These are phyloP conservation scores for Monoplex corrugatus DNA, from an alignment of 2,888 invertebrate genomes.

Conservation along the genomic window DNA sequence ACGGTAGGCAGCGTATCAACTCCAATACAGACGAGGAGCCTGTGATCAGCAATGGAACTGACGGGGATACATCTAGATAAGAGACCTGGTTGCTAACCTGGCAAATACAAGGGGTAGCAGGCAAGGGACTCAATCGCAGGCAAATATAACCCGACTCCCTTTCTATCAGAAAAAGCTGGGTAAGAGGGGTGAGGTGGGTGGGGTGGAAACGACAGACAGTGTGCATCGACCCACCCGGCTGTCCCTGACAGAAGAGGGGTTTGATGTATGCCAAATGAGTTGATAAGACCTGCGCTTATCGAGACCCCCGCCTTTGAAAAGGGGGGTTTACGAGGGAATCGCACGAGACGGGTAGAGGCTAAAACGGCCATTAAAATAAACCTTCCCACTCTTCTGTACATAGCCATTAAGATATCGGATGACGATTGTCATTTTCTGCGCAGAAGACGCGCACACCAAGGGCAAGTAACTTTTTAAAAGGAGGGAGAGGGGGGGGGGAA, in stretches of 20 bases:
- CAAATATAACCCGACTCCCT: too few relatives aligned
- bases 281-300: conserved; percentile 38
- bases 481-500: neutral
- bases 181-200: neutral
- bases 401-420: conserved; percentile 44
- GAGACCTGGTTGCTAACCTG: too few relatives aligned
- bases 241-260: neutral
- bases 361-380: conserved; percentile 43
- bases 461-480: neutral
- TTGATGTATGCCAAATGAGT: conserved; percentile 43
- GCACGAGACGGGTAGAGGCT: conserved; percentile 38
- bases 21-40: neutral
- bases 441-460: neutral
- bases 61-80: neutral
- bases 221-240: neutral
- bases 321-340: conserved; percentile 42
- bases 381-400: neutral
- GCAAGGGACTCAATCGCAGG: too few relatives aligned
- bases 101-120: too few relatives aligned
- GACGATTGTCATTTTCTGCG: conserved; percentile 31
- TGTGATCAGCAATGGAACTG: neutral
- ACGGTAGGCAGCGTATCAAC: too few relatives aligned
- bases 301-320: conserved; percentile 11
- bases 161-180: neutral
- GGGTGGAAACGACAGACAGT: neutral